Evolutionary conservation across 1,140 invertebrate genomes (phyloP), one percentile per base, ranked within the genome.

Genomic region (Mactra quadrangularis): DNA sequence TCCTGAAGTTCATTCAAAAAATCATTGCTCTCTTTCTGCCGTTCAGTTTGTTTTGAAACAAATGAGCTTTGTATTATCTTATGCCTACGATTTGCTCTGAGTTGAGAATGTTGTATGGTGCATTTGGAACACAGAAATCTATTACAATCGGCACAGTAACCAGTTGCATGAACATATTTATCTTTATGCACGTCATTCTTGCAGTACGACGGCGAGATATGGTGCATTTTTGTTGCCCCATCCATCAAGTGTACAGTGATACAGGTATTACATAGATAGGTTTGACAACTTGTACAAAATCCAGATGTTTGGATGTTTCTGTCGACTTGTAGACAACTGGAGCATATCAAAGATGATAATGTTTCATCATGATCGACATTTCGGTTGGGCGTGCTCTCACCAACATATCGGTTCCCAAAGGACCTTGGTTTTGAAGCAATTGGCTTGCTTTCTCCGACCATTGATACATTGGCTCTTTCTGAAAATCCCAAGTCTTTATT

Each of bases 31-130:
- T 55, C 72, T 1, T 15, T 31, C 27, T 66, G 50, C 3, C 35
- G 33, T 15, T 66, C 53, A 17, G 1, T 45, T 68, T 41, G 33
- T 59, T 70, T 79, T 13, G 52, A 64, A 17, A 68, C 29, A 31
- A 70, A 68, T 47, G 64, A 66, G 45, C 62, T 70, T 59, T 79
- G 76, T 17, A 79, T 70, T 25, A 79, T 59, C 33, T 31, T 79
- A 41, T 79, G 76, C 27, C 38, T 45, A 29, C 62, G 66, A 52
- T 38, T 38, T 55, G 47, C 47, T 45, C 76, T 29, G 22, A 66
- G 50, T 35, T 62, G 60, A n/a, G 62, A 35, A 22, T 79, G 76
- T 17, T 79, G 27, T 11, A 79, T 17, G 1, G 52, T 29, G 29
- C 76, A 79, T 70, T 52, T 70, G 29, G 33, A 70, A 41, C 76